phyloP scores from a whole-genome alignment of 2,888 invertebrate genomes.

The Hedychridium roseum region DNA sequence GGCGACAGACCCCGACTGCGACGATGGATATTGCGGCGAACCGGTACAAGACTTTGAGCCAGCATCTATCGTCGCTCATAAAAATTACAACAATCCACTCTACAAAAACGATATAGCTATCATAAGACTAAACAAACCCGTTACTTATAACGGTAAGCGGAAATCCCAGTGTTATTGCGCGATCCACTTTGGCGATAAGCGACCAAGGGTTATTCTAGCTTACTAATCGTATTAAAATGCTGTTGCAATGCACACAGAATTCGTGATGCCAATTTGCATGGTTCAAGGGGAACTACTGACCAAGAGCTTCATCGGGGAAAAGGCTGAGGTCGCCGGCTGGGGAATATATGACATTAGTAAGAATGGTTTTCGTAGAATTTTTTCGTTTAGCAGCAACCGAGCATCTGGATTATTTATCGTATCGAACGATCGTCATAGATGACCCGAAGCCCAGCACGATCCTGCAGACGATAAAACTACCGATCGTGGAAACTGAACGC shows the following conservation, averaged over 20 bases:
- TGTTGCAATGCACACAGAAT: slow-evolving; percentile 26
- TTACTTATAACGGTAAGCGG: slow-evolving; percentile 50
- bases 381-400: too few species aligned
- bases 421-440: too few species aligned
- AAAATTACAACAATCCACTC: slow-evolving; percentile 26
- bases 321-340: slow-evolving; percentile 68
- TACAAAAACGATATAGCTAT: slow-evolving; percentile 44
- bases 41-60: slow-evolving; percentile 41
- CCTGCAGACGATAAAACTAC: slow-evolving; percentile 63
- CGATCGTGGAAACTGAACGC: slow-evolving; percentile 59
- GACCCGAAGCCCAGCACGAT: slow-evolving; percentile 46
- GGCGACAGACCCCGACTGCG: slow-evolving; percentile 39
- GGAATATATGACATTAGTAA: slow-evolving; percentile 64
- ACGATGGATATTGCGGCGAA: slow-evolving; percentile 36
- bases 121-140: slow-evolving; percentile 48
- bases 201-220: too few species aligned
- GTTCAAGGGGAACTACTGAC: slow-evolving; percentile 62
- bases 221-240: too few species aligned
- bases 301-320: slow-evolving; percentile 58
- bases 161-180: neutral
- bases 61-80: slow-evolving; percentile 30
- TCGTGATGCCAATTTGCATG: slow-evolving; percentile 69
- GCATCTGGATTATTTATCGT: slow-evolving; percentile 1
- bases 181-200: too few species aligned
- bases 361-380: too few species aligned